phyloP scores from a whole-genome alignment of 2,888 invertebrate species.

The Ormia ochracea region DNA sequence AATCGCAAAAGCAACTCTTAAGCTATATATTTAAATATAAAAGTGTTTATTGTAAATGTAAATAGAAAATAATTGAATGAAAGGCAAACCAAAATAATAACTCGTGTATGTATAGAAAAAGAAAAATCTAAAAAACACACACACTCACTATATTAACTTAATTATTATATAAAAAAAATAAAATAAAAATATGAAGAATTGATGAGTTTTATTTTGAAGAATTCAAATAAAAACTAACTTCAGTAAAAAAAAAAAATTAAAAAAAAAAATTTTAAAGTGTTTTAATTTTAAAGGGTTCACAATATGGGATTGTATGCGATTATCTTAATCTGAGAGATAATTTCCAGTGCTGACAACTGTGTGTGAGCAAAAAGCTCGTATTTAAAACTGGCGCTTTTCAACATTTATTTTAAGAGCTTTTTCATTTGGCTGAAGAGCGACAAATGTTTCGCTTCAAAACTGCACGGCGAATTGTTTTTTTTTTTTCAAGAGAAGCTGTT shows the following conservation, averaged over 20 bases:
- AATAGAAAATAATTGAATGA: slow-evolving; percentile 53
- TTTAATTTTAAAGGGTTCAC: no score
- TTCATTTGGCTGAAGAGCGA: no score
- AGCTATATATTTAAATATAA: slow-evolving; percentile 10
- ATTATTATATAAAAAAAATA: slow-evolving; percentile 44
- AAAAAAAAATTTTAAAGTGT: no score
- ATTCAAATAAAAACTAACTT: slow-evolving; percentile 62
- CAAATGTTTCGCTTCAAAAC: no score
- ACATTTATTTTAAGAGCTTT: no score
- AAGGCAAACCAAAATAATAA: slow-evolving; percentile 37
- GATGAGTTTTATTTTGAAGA: slow-evolving; percentile 62
- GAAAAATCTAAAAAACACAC: slow-evolving; percentile 3
- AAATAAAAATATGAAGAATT: slow-evolving; percentile 32
- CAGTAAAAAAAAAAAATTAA: slow-evolving; percentile 35
- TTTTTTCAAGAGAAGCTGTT: no score
- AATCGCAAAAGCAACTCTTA: slow-evolving; percentile 1
- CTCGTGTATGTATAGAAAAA: slow-evolving; percentile 53
- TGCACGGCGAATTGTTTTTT: no score
- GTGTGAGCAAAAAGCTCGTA: no score
- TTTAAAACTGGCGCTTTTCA: no score
- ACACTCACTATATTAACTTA: slow-evolving; percentile 43
- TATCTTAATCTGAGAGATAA: no score
- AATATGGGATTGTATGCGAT: no score
- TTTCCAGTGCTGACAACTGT: no score
- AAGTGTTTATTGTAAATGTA: slow-evolving; percentile 56